A percentile compares a stretch with the other conserved stretches of the same genome.
These are phyloP conservation scores for Lasioglossum malachurum DNA, from an alignment of 2,888 invertebrate species.

Conservation along the genomic window DNA sequence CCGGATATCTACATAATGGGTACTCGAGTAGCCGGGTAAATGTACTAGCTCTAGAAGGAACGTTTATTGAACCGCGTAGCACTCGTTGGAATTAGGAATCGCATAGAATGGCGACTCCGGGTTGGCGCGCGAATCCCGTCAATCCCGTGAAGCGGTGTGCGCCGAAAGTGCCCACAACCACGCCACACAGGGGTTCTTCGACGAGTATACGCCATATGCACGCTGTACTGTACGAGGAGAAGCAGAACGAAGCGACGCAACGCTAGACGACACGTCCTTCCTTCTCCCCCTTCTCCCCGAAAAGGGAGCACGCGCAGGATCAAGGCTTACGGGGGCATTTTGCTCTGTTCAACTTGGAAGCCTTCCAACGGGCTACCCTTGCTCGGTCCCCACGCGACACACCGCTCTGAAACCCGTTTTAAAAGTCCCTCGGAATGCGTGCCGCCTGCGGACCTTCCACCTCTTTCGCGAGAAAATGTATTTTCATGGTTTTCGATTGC, in stretches of 20 bases:
- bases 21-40: no score
- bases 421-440: slow-evolving; percentile 70
- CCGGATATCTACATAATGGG: no score
- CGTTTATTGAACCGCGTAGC: not conserved
- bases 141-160: slow-evolving; percentile 16
- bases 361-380: slow-evolving; percentile 62
- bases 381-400: slow-evolving; percentile 40
- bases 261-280: slow-evolving; percentile 41
- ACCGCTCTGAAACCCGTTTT: slow-evolving; percentile 63
- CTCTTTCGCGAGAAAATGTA: slow-evolving; percentile 66
- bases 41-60: no score
- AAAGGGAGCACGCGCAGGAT: slow-evolving; percentile 63
- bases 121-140: slow-evolving; percentile 19
- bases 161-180: not conserved
- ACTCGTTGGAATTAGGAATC: not conserved
- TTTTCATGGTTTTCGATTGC: slow-evolving; percentile 55
- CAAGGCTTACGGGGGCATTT: slow-evolving; percentile 62
- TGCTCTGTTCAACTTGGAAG: slow-evolving; percentile 64
- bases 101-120: not conserved
- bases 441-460: slow-evolving; percentile 62
- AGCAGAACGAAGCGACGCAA: not conserved
- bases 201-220: not conserved
- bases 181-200: slow-evolving; percentile 14
- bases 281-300: slow-evolving; percentile 42
- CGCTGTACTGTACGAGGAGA: not conserved